These are phyloP conservation scores for Drosophila pectinifera DNA, from an alignment of 1,140 invertebrate genomes.

Conservation along the genomic window DNA sequence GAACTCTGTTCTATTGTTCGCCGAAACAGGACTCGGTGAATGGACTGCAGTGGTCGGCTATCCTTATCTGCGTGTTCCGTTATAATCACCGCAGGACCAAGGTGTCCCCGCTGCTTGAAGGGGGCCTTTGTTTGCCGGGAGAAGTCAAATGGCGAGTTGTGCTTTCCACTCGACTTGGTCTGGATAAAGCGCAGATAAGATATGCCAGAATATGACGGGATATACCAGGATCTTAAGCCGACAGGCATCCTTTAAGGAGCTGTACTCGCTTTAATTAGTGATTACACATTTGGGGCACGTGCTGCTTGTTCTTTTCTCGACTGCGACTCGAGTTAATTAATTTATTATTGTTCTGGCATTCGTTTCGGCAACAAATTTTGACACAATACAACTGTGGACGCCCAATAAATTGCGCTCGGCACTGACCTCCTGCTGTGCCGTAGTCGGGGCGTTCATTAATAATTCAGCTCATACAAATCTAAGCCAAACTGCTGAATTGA, in stretches of 20 bases:
- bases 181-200: conserved; percentile 26
- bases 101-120: conserved; percentile 19
- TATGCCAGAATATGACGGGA: conserved; percentile 4
- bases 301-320: conserved; percentile 37
- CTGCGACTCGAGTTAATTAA: conserved; percentile 61
- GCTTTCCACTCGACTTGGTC: conserved; percentile 32
- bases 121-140: conserved; percentile 35
- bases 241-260: conserved; percentile 37
- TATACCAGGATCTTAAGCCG: background rate
- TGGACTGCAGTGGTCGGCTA: conserved; percentile 52
- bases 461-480: conserved; percentile 53
- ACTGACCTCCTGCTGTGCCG: conserved; percentile 18
- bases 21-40: conserved; percentile 46
- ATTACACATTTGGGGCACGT: conserved; percentile 64
- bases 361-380: conserved; percentile 53
- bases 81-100: conserved; percentile 39
- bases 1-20: conserved; percentile 44
- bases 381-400: conserved; percentile 46
- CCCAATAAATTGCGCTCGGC: conserved; percentile 52
- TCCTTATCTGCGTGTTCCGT: conserved; percentile 33
- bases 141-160: conserved; percentile 40
- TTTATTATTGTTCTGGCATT: conserved; percentile 74
- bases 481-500: conserved; percentile 54
- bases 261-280: conserved; percentile 40
- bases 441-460: conserved; percentile 51